Evolutionary conservation across 2,113 vertebrate genomes (phyloP).

Genomic region (Patagioenas fasciata): DNA sequence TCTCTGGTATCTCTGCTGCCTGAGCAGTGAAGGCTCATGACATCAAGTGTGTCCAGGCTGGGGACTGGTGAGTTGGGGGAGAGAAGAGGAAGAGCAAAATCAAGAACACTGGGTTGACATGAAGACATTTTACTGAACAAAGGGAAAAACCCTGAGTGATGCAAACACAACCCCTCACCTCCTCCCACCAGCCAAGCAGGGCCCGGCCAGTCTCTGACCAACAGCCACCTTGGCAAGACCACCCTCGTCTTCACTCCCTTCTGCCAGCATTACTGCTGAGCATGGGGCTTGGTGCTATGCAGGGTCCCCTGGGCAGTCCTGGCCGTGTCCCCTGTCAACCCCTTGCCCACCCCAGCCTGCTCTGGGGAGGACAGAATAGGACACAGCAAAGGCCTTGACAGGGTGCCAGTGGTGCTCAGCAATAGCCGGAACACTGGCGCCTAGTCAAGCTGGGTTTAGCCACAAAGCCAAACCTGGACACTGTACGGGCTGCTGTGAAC

Average conservation of each 20-base stretch:
- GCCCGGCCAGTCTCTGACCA: not conserved
- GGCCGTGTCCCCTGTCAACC: accelerated
- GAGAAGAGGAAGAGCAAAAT: not conserved
- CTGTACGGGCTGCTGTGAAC: accelerated
- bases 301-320: not conserved
- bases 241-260: accelerated
- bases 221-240: not conserved
- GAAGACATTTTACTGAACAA: not conserved
- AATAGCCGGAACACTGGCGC: accelerated
- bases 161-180: too few relatives aligned
- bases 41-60: too few relatives aligned
- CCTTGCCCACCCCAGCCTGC: too few relatives aligned
- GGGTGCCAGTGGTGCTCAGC: not conserved
- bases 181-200: accelerated
- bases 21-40: not conserved
- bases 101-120: accelerated
- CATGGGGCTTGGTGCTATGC: accelerated
- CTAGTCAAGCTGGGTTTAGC: not conserved
- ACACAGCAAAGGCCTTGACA: not conserved
- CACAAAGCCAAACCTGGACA: not conserved
- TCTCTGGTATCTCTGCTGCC: not conserved
- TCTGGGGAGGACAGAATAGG: not conserved
- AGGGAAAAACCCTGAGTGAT: not conserved
- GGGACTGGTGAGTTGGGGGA: not conserved
- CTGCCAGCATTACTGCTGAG: accelerated